Conservation (phyloP, 2,797 vertebrate genomes). For the Peromyscus attwateri region DNA sequence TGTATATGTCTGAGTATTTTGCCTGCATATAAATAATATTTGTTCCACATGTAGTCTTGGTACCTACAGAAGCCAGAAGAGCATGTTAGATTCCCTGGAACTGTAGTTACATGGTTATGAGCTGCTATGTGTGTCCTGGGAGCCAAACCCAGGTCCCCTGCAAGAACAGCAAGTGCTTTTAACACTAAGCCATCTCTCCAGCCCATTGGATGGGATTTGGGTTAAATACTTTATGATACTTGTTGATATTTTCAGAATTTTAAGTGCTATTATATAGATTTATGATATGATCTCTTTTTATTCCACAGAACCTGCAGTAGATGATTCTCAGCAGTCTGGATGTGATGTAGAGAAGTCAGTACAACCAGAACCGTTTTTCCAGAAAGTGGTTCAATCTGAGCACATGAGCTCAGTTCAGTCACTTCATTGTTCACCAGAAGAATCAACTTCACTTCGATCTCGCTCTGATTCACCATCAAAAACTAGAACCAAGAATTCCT, state of each 20-base stretch:
- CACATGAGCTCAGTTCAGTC: constrained; percentile 90
- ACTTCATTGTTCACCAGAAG: constrained; percentile 93
- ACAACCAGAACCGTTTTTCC: constrained; percentile 91
- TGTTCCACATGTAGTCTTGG: background rate
- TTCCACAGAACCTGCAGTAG: constrained; percentile 80
- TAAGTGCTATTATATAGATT: background rate
- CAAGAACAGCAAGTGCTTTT: background rate
- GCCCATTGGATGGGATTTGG: background rate
- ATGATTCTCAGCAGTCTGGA: constrained; percentile 68
- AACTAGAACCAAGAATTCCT: constrained; percentile 90
- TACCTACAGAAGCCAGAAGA: background rate
- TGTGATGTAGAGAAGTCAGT: constrained; percentile 78
- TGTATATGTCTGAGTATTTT: background rate
- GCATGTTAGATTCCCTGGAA: background rate
- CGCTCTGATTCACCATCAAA: constrained; percentile 94
- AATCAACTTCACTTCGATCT: constrained; percentile 91
- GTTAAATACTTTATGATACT: constrained; percentile 38
- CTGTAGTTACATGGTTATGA: background rate
- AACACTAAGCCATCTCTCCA: background rate
- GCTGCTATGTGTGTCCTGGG: background rate
- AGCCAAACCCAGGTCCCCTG: background rate
- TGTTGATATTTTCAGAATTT: constrained; percentile 31
- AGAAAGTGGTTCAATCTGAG: constrained; percentile 90
- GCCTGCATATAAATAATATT: background rate
- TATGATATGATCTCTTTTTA: constrained; percentile 72